Base-by-base conservation (phyloP, 2,888 invertebrate genomes). In the Selenia dentaria region DNA sequence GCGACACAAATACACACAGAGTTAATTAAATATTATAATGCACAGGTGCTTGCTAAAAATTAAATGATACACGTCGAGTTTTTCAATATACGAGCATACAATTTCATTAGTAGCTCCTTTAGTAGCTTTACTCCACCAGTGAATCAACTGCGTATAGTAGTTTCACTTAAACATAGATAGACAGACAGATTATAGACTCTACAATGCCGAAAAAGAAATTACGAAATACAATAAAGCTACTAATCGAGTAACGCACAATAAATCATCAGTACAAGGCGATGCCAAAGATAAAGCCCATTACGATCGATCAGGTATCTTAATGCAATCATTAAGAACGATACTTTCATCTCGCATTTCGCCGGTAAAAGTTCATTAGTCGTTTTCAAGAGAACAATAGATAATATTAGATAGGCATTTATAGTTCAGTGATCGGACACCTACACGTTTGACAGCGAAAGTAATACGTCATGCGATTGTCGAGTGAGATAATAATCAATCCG, bases 331-430 rank as follows among this genome's bases (percentile, higher is more conserved):
- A 78, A 65, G 65, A 66, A 53, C 31, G 32, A 11, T 37, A 48
- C 83, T 83, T 83, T 83, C 83, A 71, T 72, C 66, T 67, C 63
- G 67, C 67, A 67, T 67, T 68, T 55, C 56, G 65, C 62, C 50
- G 67, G 78, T 76, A 79, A 79, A 78, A 83, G 82, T 81, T 84
- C 81, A 80, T 83, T 80, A 83, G 71, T 62, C 70, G 62, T 53
- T 51, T 44, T 54, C 36, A 59, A 59, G 63, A 68, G 74, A 79
- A 83, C 83, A 83, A 85, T 82, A 65, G 75, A 46, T 50, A 59
- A 43, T 62, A 67, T 69, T 66, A 68, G 68, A 70, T 59, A 55
- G 56, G 47, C 53, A 33, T 25, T 13, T 20, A 4, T n/a, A 65
- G 62, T 64, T 64, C 59, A 58, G 49, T 63, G 74, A 74, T 74